Conservation (phyloP, 2,888 invertebrate species). For the Gasteruption jaculator region DNA sequence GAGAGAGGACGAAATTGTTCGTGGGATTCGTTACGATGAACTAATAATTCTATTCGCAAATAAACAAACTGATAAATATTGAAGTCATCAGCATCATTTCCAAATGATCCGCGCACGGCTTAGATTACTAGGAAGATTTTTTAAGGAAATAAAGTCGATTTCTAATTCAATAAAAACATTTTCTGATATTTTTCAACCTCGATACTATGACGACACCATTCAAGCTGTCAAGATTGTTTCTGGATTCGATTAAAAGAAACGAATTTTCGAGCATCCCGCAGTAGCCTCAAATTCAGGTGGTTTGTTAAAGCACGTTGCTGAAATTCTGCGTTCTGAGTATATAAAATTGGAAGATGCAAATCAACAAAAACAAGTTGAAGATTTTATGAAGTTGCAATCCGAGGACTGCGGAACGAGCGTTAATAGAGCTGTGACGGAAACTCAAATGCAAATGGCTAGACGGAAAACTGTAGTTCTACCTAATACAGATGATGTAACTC, state of each 20-base stretch:
- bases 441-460: conserved; percentile 7
- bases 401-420: conserved; percentile 1
- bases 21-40: conserved; percentile 20
- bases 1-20: conserved; percentile 19
- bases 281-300: conserved; percentile 10
- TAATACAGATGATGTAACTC: conserved; percentile 13
- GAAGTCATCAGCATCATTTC: conserved; percentile 18
- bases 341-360: background rate
- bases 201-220: conserved; percentile 9
- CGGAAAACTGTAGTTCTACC: conserved; percentile 10
- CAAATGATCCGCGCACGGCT: conserved; percentile 14
- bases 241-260: conserved; percentile 4
- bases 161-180: conserved; percentile 3
- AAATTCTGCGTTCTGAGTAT: background rate
- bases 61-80: conserved; percentile 18
- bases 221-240: conserved; percentile 9
- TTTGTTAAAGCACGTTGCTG: conserved; percentile 1
- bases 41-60: conserved; percentile 19
- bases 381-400: background rate
- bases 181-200: conserved; percentile 6
- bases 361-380: background rate
- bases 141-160: conserved; percentile 4
- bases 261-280: conserved; percentile 6
- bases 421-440: conserved; percentile 14
- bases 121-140: conserved; percentile 12